phyloP scores from a whole-genome alignment of 1,140 invertebrate species.

The Drosophila suzukii region DNA sequence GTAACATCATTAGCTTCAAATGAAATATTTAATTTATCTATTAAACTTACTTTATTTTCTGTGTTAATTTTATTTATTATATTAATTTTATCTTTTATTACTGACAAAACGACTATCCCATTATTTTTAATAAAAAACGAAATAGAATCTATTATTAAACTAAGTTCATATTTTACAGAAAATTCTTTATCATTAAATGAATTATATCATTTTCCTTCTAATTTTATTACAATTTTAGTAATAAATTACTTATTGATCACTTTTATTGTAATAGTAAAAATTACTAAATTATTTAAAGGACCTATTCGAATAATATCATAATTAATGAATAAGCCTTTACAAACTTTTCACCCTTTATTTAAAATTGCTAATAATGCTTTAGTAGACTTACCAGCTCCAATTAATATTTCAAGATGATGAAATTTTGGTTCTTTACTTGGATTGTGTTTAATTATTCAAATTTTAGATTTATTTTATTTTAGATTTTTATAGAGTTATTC shows the following conservation, averaged over 20 bases:
- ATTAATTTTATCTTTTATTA: constrained; percentile 31
- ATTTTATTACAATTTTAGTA: constrained; percentile 84
- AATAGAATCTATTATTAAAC: constrained; percentile 43
- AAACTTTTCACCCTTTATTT: constrained; percentile 37
- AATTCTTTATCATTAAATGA: no score
- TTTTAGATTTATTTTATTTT: constrained; percentile 71
- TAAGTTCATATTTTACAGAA: constrained; percentile 60
- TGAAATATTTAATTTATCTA: no score
- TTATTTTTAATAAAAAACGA: constrained; percentile 46
- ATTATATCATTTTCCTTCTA: constrained; percentile 84
- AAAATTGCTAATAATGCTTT: no score
- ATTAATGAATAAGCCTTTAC: constrained; percentile 85
- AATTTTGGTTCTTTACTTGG: constrained; percentile 85
- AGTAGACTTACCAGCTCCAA: no score
- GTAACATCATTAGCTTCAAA: no score
- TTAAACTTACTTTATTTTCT: constrained; percentile 36
- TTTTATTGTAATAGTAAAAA: constrained; percentile 85
- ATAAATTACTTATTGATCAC: constrained; percentile 86
- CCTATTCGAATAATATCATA: constrained; percentile 85
- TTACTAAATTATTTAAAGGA: constrained; percentile 83
- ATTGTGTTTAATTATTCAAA: constrained; percentile 87
- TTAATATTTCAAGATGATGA: no score
- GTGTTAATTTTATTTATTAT: constrained; percentile 19
- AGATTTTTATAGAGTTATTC: constrained; percentile 1
- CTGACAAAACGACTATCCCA: constrained; percentile 30